Conservation (phyloP, 2,797 vertebrate species). For the Cuniculus paca region DNA sequence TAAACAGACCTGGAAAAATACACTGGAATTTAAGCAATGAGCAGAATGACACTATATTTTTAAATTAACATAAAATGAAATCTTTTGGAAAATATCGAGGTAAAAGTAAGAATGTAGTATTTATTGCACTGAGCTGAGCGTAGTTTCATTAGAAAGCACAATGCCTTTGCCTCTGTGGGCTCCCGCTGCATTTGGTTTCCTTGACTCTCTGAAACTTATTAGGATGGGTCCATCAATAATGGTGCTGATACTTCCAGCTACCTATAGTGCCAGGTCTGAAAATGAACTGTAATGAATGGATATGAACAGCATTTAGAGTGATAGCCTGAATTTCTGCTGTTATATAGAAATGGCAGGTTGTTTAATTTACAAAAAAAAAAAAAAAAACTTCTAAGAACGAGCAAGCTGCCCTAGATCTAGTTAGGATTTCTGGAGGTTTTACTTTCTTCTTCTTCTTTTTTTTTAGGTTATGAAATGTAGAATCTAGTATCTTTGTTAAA, state of each 20-base stretch:
- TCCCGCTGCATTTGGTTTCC: conserved; percentile 38
- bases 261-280: neutral
- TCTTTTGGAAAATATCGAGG: neutral
- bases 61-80: neutral
- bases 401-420: conserved; percentile 41
- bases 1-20: conserved; percentile 9
- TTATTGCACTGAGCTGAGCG: neutral
- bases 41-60: neutral
- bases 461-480: conserved; percentile 45
- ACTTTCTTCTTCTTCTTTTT: neutral
- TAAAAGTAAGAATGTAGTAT: neutral
- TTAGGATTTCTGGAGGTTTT: conserved; percentile 55
- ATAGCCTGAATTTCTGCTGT: conserved; percentile 66
- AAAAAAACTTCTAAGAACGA: neutral
- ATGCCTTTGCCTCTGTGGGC: neutral
- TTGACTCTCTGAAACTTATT: conserved; percentile 61
- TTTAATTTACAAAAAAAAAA: conserved; percentile 46
- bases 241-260: neutral
- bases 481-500: conserved; percentile 81
- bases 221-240: conserved; percentile 66
- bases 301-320: neutral
- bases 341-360: conserved; percentile 27
- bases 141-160: conserved; percentile 37
- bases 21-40: neutral
- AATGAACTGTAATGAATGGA: conserved; percentile 58